Base-by-base conservation (phyloP, 2,113 vertebrate genomes). In the Varanus komodoensis region DNA sequence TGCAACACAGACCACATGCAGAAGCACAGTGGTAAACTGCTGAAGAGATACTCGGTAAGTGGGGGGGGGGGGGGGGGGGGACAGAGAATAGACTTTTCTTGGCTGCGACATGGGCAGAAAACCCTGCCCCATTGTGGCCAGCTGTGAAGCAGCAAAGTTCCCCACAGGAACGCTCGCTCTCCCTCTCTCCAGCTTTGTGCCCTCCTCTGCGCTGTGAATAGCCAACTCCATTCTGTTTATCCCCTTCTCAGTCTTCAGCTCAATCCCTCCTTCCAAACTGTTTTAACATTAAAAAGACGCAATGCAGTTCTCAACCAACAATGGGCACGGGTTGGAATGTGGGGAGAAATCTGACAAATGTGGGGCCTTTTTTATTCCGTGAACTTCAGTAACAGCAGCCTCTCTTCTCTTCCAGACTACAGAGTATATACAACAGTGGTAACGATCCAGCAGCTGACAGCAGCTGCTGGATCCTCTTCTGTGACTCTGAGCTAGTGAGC, bases 381-480 rank as follows among this genome's bases (percentile, higher is more conserved):
- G 64, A 2, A 21, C 25, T 34, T 19, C 6, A 21, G 27, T 11
- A n/a, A n/a, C 48, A 68, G 52, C 29, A 29, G 52, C 19, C 2
- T 54, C 19, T 86, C 11, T 69, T 32, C 54, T 68, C 48, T 91
- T 93, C 29, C 92, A 97, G 97, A 92, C 94, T 67, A 69, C 93
- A 6, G 96, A 97, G 91, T 97, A 97, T 74, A 64, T 44, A 4
- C 97, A 97, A 88, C 97, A 97, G 78, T 97, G 97, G 96, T 97
- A 94, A 97, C 44, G 82, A 23, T 7, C 87, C 17, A 50, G 3
- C 8, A 19, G 12, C 34, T 38, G 38, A 27, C n/a, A 71, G 4
- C 9, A 11, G 44, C 8, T 8, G 17, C n/a, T n/a, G n/a, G 44
- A n/a, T n/a, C 23, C 32, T 15, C 52, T 21, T 34, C 85, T 81